These are phyloP conservation scores for Cecropterus lyciades DNA, from an alignment of 1,140 invertebrate genomes.

Conservation along the genomic window DNA sequence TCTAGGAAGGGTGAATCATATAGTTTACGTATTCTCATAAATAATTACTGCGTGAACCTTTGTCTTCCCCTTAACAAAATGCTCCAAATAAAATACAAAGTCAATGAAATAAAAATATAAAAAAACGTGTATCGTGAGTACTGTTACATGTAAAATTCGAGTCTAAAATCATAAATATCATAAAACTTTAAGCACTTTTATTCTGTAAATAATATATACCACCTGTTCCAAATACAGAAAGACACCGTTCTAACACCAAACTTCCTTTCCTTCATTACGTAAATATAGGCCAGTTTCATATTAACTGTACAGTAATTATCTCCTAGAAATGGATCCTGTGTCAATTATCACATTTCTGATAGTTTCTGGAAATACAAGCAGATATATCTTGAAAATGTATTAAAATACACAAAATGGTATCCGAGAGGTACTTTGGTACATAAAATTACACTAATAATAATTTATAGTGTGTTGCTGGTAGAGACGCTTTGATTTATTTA, in stretches of 20 bases:
- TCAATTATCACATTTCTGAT: constrained; percentile 10
- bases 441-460: constrained; percentile 9
- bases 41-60: too few relatives aligned
- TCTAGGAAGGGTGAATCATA: too few relatives aligned
- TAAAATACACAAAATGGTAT: constrained; percentile 19
- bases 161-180: too few relatives aligned
- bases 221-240: too few relatives aligned
- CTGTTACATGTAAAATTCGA: too few relatives aligned
- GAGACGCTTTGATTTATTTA: neutral
- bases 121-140: too few relatives aligned
- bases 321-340: constrained; percentile 11
- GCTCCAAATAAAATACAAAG: too few relatives aligned
- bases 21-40: too few relatives aligned
- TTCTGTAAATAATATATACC: too few relatives aligned
- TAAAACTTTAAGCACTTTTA: too few relatives aligned
- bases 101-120: too few relatives aligned
- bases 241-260: neutral
- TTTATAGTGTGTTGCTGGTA: neutral
- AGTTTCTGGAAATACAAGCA: constrained; percentile 13
- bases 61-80: too few relatives aligned
- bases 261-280: neutral
- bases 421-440: neutral
- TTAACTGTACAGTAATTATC: constrained; percentile 11
- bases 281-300: constrained; percentile 2
- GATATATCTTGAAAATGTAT: constrained; percentile 22